Conservation (phyloP, 2,888 invertebrate species). For the Neria commutata region DNA sequence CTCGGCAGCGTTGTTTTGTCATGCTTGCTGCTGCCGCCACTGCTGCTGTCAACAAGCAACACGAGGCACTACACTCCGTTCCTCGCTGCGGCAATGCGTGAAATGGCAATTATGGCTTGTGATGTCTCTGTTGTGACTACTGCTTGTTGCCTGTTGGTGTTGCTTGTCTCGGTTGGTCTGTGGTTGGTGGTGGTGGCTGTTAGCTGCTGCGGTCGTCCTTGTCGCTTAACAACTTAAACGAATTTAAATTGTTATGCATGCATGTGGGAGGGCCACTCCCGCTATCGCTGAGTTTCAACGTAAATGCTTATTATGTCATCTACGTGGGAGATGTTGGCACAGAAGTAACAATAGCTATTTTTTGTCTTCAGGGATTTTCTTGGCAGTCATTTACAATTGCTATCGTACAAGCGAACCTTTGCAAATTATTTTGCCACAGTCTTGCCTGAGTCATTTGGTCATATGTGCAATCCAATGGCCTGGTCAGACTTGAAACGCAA, state of each 20-base stretch:
- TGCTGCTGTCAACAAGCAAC: conserved; percentile 35
- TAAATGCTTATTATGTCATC: conserved; percentile 18
- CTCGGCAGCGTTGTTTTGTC: conserved; percentile 35
- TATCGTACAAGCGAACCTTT: no score
- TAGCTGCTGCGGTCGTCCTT: conserved; percentile 5
- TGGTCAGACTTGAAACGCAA: no score
- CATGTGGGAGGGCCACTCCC: neutral
- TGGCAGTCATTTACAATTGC: neutral
- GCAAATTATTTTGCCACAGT: no score
- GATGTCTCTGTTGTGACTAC: neutral
- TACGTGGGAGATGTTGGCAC: conserved; percentile 5
- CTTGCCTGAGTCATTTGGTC: no score
- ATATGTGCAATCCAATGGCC: no score
- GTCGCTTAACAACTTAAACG: conserved; percentile 22
- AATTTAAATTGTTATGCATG: conserved; percentile 23
- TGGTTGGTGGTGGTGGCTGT: neutral
- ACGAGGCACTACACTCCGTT: neutral
- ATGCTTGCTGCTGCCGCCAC: conserved; percentile 41
- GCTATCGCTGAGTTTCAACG: neutral
- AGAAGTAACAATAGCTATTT: no score
- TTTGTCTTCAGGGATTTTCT: conserved; percentile 44
- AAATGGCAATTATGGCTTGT: conserved; percentile 33
- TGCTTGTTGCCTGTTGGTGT: conserved; percentile 1
- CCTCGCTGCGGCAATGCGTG: conserved; percentile 13
- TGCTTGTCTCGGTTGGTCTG: conserved; percentile 8